These are phyloP conservation scores for Oreamnos americanus DNA, from an alignment of 2,113 vertebrate genomes.

Conservation along the genomic window DNA sequence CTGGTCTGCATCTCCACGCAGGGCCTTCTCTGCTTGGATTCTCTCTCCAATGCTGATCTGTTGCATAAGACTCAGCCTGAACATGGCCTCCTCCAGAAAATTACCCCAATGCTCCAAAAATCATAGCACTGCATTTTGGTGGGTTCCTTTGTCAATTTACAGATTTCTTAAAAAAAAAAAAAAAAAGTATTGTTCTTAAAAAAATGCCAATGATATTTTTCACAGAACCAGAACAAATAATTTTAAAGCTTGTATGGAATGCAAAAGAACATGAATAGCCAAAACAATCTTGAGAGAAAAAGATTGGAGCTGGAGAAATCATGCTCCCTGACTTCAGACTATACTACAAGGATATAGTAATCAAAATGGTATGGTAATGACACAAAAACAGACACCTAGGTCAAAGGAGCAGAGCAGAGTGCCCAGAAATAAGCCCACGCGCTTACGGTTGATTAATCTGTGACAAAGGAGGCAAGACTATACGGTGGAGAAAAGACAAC, in stretches of 20 bases:
- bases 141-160: neutral
- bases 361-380: neutral
- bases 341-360: neutral
- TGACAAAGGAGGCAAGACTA: neutral
- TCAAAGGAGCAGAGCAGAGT: neutral
- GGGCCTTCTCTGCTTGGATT: neutral
- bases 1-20: accelerated
- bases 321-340: neutral
- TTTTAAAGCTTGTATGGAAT: neutral
- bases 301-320: neutral
- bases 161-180: neutral
- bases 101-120: neutral
- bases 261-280: neutral
- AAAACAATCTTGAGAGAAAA: neutral
- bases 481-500: neutral
- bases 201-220: neutral
- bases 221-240: neutral
- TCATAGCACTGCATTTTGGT: neutral
- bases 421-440: neutral
- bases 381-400: neutral
- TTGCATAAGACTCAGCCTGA: neutral
- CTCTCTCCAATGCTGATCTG: neutral
- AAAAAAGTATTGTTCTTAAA: neutral
- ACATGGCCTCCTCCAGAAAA: neutral
- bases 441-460: neutral